Conservation (phyloP, 2,797 vertebrate genomes). For the Enteromius treurensis region DNA sequence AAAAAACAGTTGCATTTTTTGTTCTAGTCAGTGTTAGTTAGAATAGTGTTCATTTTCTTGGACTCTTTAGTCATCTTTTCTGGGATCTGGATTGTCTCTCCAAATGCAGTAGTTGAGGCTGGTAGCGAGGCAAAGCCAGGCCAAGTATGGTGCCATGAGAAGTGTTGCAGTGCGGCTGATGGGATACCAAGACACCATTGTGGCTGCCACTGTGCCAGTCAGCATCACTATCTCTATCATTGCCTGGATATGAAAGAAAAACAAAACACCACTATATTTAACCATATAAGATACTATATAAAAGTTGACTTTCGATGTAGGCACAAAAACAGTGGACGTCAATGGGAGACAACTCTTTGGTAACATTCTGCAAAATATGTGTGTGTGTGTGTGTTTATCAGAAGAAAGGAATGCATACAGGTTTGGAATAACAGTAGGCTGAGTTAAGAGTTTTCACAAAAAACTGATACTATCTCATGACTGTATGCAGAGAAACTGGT, state of each 20-base stretch:
- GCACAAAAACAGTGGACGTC: not conserved
- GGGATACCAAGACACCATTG: constrained; percentile 82
- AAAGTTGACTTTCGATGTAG: not conserved
- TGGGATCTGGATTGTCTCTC: constrained; percentile 84
- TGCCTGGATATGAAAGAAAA: constrained; percentile 63
- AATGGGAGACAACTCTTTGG: not conserved
- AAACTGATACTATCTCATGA: not conserved
- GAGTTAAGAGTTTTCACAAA: not conserved
- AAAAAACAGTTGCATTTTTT: not conserved
- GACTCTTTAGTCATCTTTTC: constrained; percentile 64
- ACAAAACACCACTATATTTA: not conserved
- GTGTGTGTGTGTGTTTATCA: not conserved
- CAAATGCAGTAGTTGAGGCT: constrained; percentile 86
- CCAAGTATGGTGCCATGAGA: constrained; percentile 86
- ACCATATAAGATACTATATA: not conserved
- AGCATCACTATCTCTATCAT: constrained; percentile 75
- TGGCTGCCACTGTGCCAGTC: constrained; percentile 80
- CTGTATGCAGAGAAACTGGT: not conserved
- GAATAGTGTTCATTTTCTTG: constrained; percentile 8
- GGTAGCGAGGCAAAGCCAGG: constrained; percentile 87
- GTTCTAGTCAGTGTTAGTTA: constrained; percentile 9
- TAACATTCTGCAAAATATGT: not conserved
- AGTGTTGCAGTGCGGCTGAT: constrained; percentile 82
- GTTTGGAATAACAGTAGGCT: not conserved
- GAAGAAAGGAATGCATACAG: not conserved